These are phyloP conservation scores for Idaea aversata DNA, from an alignment of 2,888 invertebrate genomes.

Conservation along the genomic window DNA sequence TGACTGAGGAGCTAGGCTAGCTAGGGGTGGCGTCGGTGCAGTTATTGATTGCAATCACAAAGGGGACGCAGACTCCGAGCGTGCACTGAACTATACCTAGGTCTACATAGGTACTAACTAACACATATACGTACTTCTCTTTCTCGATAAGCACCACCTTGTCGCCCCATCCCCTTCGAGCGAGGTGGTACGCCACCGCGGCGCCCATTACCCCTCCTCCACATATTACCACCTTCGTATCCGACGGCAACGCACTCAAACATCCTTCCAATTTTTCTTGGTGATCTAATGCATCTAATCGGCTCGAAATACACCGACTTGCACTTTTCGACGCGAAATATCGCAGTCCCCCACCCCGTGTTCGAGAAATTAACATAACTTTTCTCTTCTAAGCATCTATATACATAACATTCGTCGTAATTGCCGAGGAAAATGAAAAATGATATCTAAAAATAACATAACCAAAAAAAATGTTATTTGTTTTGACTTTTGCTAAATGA, in stretches of 20 bases:
- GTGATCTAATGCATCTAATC: conserved; percentile 53
- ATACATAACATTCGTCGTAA: not conserved
- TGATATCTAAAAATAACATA: not conserved
- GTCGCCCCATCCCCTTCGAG: conserved; percentile 89
- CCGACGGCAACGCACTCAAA: conserved; percentile 54
- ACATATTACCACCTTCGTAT: conserved; percentile 90
- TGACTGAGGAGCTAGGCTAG: conserved; percentile 1
- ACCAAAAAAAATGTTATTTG: not conserved
- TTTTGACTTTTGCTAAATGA: not conserved
- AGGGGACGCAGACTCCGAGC: conserved; percentile 2
- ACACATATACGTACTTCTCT: conserved; percentile 80
- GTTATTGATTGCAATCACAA: conserved; percentile 6
- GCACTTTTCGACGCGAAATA: not conserved
- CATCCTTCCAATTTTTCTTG: conserved; percentile 59
- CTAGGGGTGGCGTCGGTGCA: not conserved
- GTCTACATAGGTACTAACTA: not conserved
- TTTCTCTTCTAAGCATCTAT: not conserved
- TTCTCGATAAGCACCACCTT: conserved; percentile 92
- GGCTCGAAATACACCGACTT: conserved; percentile 42
- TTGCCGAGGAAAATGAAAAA: not conserved
- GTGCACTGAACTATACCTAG: not conserved
- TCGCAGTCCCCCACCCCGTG: not conserved
- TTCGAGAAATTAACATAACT: conserved; percentile 1
- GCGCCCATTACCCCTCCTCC: conserved; percentile 96
- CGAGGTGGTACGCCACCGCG: conserved; percentile 94